Base-by-base conservation (phyloP, 1,140 invertebrate species). In the Cydia pomonella region DNA sequence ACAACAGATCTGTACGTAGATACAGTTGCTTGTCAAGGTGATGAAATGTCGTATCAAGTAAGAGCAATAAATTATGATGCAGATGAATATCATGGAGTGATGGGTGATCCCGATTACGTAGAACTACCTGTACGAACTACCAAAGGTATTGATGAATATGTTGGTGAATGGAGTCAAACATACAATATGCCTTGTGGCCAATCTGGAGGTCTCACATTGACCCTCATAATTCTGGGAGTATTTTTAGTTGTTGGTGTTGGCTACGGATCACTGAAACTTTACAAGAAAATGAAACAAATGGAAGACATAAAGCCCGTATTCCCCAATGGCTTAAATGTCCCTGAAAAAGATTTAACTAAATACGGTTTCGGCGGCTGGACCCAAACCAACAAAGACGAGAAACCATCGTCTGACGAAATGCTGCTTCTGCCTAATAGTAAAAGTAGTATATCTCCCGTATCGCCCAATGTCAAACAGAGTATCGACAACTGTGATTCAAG, bases 131-230 rank as follows among this genome's bases (percentile, higher is more conserved):
- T 75, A 73, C 74, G 63, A 73, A 72, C 73, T 47, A 72, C 82
- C 74, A 77, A 77, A 74, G 77, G 80, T 71, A 50, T 21, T 12
- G 77, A 44, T 74, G 78, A 79, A 53, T 92, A 90, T 80, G 73
- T 84, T 29, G 93, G 93, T 13, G 85, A 89, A 63, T 94, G 93
- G 94, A 94, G 93, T 86, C 82, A 88, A 75, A 85, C 83, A 16
- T 85, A 78, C 73, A 81, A 77, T 79, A 84, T 87, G 29, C 80
- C 82, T 47, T 90, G 90, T 80, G 82, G 78, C 73, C 83, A 81
- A 64, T 86, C 78, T 76, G 84, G 86, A 79, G 83, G 83, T 9
- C 62, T 90, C 13, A 85, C 85, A n/a, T 84, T 89, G 80, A 84
- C 82, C 59, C 77, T 89, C 7, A 88, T 90, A 53, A 82, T 92